Base-by-base conservation (phyloP, 53 echinoderm and acorn worm genomes). In the Luidia sarsii region DNA sequence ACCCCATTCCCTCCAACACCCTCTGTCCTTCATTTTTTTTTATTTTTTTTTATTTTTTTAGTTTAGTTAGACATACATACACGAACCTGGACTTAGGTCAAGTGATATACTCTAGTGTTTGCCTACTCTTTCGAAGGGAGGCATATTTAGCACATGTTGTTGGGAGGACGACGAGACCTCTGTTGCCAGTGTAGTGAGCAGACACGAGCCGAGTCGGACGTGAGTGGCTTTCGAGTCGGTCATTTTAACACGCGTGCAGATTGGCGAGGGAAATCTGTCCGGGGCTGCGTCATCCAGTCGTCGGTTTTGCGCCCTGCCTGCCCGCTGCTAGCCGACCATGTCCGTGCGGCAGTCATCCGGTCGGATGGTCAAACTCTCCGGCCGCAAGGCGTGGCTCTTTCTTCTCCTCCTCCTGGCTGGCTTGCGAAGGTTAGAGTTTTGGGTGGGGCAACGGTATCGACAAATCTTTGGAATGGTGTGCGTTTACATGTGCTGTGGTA, bases 101-200 rank as follows among this genome's bases (percentile, higher is more conserved):
- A 77, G 77, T 77, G 59, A 46, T 19, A 11, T n/a, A n/a, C n/a
- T n/a, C n/a, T 59, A 46, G 16, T 77, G 61, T 77, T 77, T 77
- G 77, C 77, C 45, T 77, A 77, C 77, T 60, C 77, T 60, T 77
- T 77, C n/a, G n/a, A n/a, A n/a, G n/a, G n/a, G n/a, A n/a, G 77
- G 46, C 45, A 61, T 77, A 77, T 77, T 77, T 77, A 77, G 77
- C 77, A 59, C 77, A 77, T 77, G 77, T 77, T 60, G 46, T n/a
- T n/a, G n/a, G n/a, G n/a, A n/a, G n/a, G n/a, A n/a, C n/a, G n/a
- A n/a, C n/a, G n/a, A n/a, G n/a, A n/a, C n/a, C n/a, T n/a, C n/a
- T n/a, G n/a, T n/a, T n/a, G n/a, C n/a, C n/a, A n/a, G n/a, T n/a
- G n/a, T n/a, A n/a, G 60, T 77, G 31, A 31, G 29, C 48, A 32